A percentile compares a stretch with the other conserved stretches of the same genome.
These are phyloP conservation scores for Machaerirhynchus nigripectus DNA, from an alignment of 2,113 vertebrate species.

Conservation along the genomic window DNA sequence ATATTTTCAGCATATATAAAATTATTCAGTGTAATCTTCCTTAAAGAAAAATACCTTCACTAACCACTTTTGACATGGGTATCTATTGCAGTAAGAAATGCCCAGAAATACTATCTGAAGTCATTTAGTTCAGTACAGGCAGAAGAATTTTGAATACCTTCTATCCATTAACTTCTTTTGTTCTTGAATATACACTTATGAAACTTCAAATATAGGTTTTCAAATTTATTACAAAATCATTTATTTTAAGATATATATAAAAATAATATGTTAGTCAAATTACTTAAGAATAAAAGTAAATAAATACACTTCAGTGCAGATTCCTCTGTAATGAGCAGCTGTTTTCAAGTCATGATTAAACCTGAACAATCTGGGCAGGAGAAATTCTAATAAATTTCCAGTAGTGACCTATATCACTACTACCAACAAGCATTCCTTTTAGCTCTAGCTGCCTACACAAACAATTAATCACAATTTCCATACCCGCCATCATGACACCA, in stretches of 20 bases:
- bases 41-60: not conserved
- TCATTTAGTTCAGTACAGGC: not conserved
- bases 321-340: not conserved
- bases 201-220: not conserved
- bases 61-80: not conserved
- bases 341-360: not conserved
- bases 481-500: not conserved
- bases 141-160: not conserved
- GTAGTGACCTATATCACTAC: not conserved
- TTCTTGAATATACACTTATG: not conserved
- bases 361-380: not conserved
- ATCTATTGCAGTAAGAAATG: not conserved
- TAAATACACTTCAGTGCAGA: not conserved
- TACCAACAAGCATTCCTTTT: not conserved
- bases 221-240: not conserved
- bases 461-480: not conserved
- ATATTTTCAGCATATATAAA: not conserved
- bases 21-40: not conserved
- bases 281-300: not conserved
- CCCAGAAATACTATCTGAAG: not conserved
- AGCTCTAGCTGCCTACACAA: not conserved
- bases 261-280: not conserved
- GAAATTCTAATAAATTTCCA: not conserved
- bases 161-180: not conserved
- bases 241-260: not conserved